Evolutionary conservation across 2,888 invertebrate genomes (phyloP).

Genomic region (Erannis defoliaria): DNA sequence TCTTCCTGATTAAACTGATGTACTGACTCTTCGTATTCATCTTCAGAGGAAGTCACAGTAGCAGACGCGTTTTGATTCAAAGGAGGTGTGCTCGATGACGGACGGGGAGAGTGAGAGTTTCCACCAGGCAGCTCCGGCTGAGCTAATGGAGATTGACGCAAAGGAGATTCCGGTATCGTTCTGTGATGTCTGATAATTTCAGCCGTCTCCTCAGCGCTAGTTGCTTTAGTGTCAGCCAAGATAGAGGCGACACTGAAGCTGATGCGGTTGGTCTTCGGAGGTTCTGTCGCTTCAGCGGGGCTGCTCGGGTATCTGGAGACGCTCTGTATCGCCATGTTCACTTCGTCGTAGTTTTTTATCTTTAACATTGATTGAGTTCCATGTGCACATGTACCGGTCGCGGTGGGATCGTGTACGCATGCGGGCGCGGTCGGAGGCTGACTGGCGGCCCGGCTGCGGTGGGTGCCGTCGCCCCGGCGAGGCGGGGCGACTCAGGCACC

Average conservation of each 20-base stretch:
- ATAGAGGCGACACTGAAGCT: constrained; percentile 96
- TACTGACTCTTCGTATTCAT: constrained; percentile 90
- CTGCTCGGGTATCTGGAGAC: constrained; percentile 89
- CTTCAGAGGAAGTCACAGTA: constrained; percentile 84
- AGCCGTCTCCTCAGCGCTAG: constrained; percentile 77
- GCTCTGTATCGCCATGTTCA: constrained; percentile 90
- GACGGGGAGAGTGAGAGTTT: constrained; percentile 72
- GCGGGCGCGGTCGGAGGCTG: constrained; percentile 82
- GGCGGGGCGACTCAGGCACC: constrained; percentile 52
- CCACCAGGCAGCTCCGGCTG: constrained; percentile 81
- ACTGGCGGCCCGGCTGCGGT: constrained; percentile 70
- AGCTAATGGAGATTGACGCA: constrained; percentile 78
- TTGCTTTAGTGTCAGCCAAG: constrained; percentile 92
- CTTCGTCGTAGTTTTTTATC: constrained; percentile 86
- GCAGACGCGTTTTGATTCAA: constrained; percentile 82
- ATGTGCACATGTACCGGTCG: constrained; percentile 79
- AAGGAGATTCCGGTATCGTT: constrained; percentile 81
- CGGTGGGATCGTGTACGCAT: constrained; percentile 83
- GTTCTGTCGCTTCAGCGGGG: constrained; percentile 88
- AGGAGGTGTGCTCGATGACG: constrained; percentile 78
- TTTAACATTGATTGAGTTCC: constrained; percentile 88
- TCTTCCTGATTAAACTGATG: constrained; percentile 82
- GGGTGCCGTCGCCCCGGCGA: constrained; percentile 60
- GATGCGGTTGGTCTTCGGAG: constrained; percentile 88
- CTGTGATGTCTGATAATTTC: constrained; percentile 84